phyloP scores from a whole-genome alignment of 2,797 vertebrate species.

The Kryptolebias ocellatus region DNA sequence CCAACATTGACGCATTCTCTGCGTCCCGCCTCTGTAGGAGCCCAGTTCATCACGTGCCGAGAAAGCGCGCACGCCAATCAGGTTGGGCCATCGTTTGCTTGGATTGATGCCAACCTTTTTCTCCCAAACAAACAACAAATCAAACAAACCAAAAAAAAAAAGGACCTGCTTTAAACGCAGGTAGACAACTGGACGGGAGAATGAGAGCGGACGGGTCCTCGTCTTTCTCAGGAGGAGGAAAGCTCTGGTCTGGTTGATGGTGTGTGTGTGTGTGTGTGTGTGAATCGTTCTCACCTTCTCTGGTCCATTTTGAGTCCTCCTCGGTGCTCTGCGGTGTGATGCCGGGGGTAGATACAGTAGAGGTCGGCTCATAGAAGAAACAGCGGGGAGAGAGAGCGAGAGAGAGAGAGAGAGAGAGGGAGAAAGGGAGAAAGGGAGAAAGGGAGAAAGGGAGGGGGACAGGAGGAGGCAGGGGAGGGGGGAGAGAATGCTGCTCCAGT shows the following conservation, averaged over 20 bases:
- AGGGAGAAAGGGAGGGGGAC: slow-evolving; percentile 41
- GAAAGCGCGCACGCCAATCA: too few species aligned
- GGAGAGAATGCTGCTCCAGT: slow-evolving; percentile 63
- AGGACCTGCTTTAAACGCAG: slow-evolving; percentile 33
- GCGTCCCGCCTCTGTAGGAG: slow-evolving; percentile 15
- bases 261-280: slow-evolving; percentile 21
- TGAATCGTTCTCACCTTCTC: slow-evolving; percentile 72
- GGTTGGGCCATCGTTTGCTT: slow-evolving; percentile 20
- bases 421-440: slow-evolving; percentile 33
- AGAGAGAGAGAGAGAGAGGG: slow-evolving; percentile 47
- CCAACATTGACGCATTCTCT: slow-evolving; percentile 60
- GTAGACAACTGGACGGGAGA: slow-evolving; percentile 28
- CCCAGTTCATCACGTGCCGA: too few species aligned
- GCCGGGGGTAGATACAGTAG: slow-evolving; percentile 75
- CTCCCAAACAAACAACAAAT: too few species aligned
- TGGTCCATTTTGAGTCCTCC: slow-evolving; percentile 72
- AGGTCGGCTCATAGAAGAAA: slow-evolving; percentile 75
- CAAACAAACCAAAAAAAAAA: slow-evolving; percentile 32
- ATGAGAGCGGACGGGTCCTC: slow-evolving; percentile 11
- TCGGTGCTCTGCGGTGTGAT: slow-evolving; percentile 75
- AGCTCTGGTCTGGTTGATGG: slow-evolving; percentile 17
- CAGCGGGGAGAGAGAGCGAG: slow-evolving; percentile 57
- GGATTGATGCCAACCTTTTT: slow-evolving; percentile 34
- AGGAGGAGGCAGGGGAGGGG: slow-evolving; percentile 21
- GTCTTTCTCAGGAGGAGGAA: slow-evolving; percentile 17